A percentile compares a stretch with the other conserved stretches of the same genome.
Evolutionary conservation across 2,797 vertebrate genomes (phyloP).

Genomic region (Notoglanidium macrostoma): DNA sequence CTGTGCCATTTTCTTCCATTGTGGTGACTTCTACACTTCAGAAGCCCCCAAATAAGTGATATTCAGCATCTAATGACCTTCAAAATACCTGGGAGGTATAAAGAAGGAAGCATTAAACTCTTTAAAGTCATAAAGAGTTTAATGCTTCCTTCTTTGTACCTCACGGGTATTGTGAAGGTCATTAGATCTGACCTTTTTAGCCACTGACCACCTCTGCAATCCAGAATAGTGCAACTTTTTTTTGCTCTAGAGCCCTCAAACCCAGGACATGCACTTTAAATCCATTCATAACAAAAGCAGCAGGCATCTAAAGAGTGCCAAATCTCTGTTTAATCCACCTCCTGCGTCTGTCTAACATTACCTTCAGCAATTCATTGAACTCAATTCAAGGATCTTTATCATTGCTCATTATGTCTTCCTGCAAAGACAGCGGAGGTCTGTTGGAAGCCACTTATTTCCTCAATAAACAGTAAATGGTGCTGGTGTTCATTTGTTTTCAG

Average conservation of each 20-base stretch:
- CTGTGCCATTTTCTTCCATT: background rate
- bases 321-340: slow-evolving; percentile 5
- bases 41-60: background rate
- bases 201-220: background rate
- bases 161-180: background rate
- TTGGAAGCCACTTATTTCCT: background rate
- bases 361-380: slow-evolving; percentile 7
- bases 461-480: background rate
- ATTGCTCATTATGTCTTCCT: background rate
- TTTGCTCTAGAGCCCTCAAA: background rate
- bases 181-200: background rate
- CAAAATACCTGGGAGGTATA: background rate
- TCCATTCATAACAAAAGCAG: background rate
- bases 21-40: background rate
- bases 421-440: background rate
- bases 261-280: background rate
- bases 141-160: background rate
- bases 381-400: background rate
- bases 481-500: slow-evolving; percentile 1
- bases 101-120: background rate
- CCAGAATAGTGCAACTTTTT: background rate
- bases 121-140: too few species aligned
- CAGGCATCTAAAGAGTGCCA: background rate
- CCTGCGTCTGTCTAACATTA: slow-evolving; percentile 14
- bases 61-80: background rate